Percentiles rank a stretch among this genome's conserved stretches.
These are phyloP conservation scores for Talpa occidentalis DNA, from an alignment of 2,113 vertebrate species.

Conservation along the genomic window DNA sequence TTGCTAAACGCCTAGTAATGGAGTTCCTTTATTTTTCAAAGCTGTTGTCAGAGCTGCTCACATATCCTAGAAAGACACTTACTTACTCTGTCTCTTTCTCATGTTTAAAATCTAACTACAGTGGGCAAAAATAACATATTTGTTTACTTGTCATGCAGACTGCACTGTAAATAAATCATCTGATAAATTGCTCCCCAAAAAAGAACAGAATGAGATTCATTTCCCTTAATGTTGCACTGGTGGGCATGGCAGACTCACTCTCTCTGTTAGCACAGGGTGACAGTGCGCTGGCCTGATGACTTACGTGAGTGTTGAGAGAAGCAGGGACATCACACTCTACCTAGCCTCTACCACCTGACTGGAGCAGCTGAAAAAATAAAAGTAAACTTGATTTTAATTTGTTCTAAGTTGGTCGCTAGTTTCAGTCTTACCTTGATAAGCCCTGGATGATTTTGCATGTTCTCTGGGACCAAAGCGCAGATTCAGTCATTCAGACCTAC, in stretches of 20 bases:
- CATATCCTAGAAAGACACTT: conserved; percentile 77
- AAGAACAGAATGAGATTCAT: conserved; percentile 77
- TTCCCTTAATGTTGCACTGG: conserved; percentile 73
- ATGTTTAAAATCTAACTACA: conserved; percentile 77
- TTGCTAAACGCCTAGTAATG: conserved; percentile 81
- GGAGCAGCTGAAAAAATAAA: conserved; percentile 7
- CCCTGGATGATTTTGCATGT: background rate
- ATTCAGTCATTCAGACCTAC: conserved; percentile 31
- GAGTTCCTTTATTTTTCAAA: conserved; percentile 84
- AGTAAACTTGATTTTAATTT: conserved; percentile 78
- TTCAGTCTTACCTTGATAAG: background rate
- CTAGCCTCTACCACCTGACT: conserved; percentile 30
- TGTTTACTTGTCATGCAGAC: conserved; percentile 79
- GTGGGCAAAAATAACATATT: conserved; percentile 80
- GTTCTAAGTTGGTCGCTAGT: conserved; percentile 39
- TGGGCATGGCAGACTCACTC: conserved; percentile 72
- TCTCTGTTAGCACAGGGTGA: conserved; percentile 70
- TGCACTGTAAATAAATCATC: conserved; percentile 83
- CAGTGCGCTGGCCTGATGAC: conserved; percentile 57
- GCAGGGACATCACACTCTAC: background rate
- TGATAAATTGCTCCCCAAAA: conserved; percentile 77
- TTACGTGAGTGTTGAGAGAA: background rate
- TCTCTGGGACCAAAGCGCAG: background rate
- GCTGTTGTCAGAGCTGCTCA: conserved; percentile 80
- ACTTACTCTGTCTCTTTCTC: conserved; percentile 81